A percentile compares a stretch with the other conserved stretches of the same genome.
phyloP scores from a whole-genome alignment of 1,140 invertebrate species.

The Calephelis nemesis region DNA sequence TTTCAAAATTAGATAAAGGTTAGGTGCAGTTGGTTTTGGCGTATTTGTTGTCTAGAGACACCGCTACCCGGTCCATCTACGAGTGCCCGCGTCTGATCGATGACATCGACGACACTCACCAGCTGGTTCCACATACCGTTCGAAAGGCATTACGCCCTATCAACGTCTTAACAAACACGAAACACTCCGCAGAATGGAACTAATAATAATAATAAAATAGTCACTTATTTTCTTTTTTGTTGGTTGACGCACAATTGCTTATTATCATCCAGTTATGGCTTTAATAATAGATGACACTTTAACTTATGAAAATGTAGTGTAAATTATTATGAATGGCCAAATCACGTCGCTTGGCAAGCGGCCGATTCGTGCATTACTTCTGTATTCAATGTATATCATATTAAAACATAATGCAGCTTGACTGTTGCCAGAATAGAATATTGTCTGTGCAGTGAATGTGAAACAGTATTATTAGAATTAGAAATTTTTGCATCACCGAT shows the following conservation, averaged over 20 bases:
- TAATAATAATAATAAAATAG: too few species aligned
- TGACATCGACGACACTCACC: slow-evolving; percentile 95
- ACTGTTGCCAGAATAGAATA: slow-evolving; percentile 8
- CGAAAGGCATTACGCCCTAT: slow-evolving; percentile 87
- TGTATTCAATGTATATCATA: slow-evolving; percentile 1
- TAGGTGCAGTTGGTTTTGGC: slow-evolving; percentile 95
- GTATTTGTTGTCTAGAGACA: slow-evolving; percentile 91
- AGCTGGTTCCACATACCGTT: slow-evolving; percentile 96
- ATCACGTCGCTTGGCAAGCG: slow-evolving; percentile 1
- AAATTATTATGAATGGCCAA: slow-evolving; percentile 14
- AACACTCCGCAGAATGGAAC: too few species aligned
- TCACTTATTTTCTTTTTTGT: too few species aligned
- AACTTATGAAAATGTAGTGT: slow-evolving; percentile 13
- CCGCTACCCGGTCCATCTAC: slow-evolving; percentile 95
- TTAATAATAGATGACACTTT: slow-evolving; percentile 12
- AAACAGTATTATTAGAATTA: slow-evolving; percentile 1
- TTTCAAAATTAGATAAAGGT: too few species aligned
- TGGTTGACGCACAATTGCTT: too few species aligned
- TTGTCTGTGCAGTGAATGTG: slow-evolving; percentile 5
- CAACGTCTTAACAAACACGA: too few species aligned
- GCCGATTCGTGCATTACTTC: slow-evolving; percentile 17
- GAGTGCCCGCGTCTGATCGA: slow-evolving; percentile 97
- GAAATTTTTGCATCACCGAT: too few species aligned
- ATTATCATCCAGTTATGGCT: neutral
- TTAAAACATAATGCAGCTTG: slow-evolving; percentile 11